Percentiles rank a stretch among this genome's conserved stretches.
Evolutionary conservation across 2,113 vertebrate species (phyloP).

Genomic region (Alligator sinensis): DNA sequence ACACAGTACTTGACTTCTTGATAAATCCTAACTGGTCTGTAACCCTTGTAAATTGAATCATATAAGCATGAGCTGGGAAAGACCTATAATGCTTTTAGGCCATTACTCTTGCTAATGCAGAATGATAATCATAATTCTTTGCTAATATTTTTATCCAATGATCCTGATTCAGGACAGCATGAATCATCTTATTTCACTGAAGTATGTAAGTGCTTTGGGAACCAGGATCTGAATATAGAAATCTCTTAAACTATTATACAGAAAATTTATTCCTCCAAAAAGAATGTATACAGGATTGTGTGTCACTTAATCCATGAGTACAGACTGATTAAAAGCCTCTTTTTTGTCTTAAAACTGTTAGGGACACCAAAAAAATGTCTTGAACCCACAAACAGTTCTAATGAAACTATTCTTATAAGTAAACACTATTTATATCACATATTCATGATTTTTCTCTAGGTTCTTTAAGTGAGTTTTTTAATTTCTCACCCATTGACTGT

Average conservation of each 20-base stretch:
- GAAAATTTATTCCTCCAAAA: background rate
- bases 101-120: background rate
- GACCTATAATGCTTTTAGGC: background rate
- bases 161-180: background rate
- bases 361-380: background rate
- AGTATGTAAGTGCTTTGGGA: background rate
- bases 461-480: background rate
- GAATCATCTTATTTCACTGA: background rate
- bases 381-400: background rate
- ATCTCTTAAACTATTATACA: background rate
- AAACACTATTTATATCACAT: background rate
- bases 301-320: background rate
- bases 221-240: background rate
- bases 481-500: background rate
- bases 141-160: conserved; percentile 12
- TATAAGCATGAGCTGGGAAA: background rate
- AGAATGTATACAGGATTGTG: background rate
- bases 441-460: background rate
- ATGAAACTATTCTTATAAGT: background rate
- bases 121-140: background rate
- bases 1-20: background rate
- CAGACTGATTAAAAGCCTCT: too few relatives aligned
- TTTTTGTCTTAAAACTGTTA: background rate
- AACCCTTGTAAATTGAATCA: background rate
- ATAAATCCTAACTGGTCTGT: background rate